A percentile compares a stretch with the other conserved stretches of the same genome.
phyloP scores from a whole-genome alignment of 2,113 vertebrate species.

The Cyphomyrus discorhynchus region DNA sequence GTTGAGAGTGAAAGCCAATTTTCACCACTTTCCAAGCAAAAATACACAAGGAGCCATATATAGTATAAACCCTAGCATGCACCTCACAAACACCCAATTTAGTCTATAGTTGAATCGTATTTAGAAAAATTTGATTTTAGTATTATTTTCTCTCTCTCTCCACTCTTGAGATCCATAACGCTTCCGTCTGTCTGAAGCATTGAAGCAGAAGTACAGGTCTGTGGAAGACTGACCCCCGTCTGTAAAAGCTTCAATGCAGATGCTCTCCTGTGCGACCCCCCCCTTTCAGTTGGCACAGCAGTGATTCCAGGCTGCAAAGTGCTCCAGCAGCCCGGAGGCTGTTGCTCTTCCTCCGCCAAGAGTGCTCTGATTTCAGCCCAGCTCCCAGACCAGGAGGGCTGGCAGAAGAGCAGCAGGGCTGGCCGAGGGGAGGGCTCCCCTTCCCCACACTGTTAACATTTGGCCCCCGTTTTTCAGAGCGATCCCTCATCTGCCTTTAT shows the following conservation, averaged over 20 bases:
- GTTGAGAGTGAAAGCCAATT: neutral
- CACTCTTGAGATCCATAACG: neutral
- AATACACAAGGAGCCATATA: neutral
- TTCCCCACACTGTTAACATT: neutral
- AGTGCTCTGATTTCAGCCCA: neutral
- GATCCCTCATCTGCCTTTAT: neutral
- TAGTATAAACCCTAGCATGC: neutral
- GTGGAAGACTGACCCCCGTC: neutral
- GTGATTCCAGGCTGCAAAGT: neutral
- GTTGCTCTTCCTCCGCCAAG: neutral
- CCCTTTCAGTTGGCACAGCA: neutral
- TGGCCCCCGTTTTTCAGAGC: neutral
- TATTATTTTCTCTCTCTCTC: neutral
- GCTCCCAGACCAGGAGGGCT: neutral
- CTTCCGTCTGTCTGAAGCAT: neutral
- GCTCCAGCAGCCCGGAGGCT: slow-evolving; percentile 9
- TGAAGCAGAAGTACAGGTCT: neutral
- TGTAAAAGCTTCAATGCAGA: neutral
- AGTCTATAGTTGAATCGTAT: neutral
- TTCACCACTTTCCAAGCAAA: neutral
- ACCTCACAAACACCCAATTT: neutral
- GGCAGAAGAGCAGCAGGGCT: neutral
- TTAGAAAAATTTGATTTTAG: neutral
- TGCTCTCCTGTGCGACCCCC: neutral
- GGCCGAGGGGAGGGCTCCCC: neutral